Base-by-base conservation (phyloP, 1,140 invertebrate species). In the Drosophila sucinea region DNA sequence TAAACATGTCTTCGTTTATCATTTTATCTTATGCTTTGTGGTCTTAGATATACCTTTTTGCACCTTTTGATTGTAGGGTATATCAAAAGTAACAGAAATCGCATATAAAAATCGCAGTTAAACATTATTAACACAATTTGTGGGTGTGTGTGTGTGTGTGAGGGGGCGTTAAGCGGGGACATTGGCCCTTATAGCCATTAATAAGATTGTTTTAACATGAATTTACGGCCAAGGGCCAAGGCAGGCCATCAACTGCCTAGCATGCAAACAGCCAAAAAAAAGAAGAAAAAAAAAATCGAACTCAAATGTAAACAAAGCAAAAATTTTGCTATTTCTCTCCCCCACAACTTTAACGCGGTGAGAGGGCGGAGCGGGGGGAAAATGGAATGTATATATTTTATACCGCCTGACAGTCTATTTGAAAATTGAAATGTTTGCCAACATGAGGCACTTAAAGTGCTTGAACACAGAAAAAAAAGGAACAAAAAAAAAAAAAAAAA, bases 171-270 rank as follows among this genome's bases (percentile, higher is more conserved):
- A 4, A 25, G 27, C 7, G 33, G 27, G 23, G n/a, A 41, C 25
- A 40, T 56, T 1, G 65, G 54, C 82, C 79, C 83, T 70, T 70
- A 83, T 83, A 77, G 70, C 77, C 83, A 89, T 87, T 87, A 87
- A 87, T 87, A 89, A 87, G 84, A 87, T 87, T 87, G 83, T 87
- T 87, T 83, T 87, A 89, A 66, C 83, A 89, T 80, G 83, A 87
- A 89, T 87, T 87, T 87, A 89, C 73, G 79, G 83, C 76, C 84
- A 62, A 70, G 75, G 60, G 44, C 44, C 44, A 51, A 51, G 25
- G 70, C 70, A 54, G 54, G 23, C 58, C 68, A 65, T 55, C 33
- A 54, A 67, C 55, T 76, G 72, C 78, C 60, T 56, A 35, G 6
- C 40, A 55, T 58, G 67, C 57, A 58, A 66, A 78, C 63, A 56